A percentile compares a stretch with the other conserved stretches of the same genome.
These are phyloP conservation scores for Melopsittacus undulatus DNA, from an alignment of 2,797 vertebrate genomes.

Conservation along the genomic window DNA sequence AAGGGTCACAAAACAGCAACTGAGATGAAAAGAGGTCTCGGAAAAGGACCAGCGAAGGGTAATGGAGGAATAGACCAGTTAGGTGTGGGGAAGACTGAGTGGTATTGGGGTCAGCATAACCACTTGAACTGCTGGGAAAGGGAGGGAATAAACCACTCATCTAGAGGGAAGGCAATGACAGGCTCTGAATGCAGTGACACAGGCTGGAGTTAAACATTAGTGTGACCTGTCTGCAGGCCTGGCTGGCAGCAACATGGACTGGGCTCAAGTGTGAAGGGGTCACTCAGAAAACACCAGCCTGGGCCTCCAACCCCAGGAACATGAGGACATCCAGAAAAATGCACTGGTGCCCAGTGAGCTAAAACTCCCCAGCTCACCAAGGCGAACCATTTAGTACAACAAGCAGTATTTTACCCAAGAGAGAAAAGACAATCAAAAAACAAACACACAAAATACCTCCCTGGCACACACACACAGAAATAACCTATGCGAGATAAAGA, in stretches of 20 bases:
- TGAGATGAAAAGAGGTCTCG: neutral
- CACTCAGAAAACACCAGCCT: neutral
- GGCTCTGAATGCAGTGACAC: conserved; percentile 38
- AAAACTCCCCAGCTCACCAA: neutral
- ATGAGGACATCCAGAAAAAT: neutral
- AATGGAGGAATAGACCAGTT: neutral
- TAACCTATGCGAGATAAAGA: neutral
- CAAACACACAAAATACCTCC: neutral
- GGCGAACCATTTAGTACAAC: neutral
- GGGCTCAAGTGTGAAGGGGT: neutral
- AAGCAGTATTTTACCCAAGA: neutral
- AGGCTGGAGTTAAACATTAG: conserved; percentile 65
- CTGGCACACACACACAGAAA: neutral
- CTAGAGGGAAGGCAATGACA: neutral
- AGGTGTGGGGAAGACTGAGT: rapidly evolving
- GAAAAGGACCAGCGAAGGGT: neutral
- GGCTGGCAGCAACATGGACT: neutral
- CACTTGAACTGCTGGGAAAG: neutral
- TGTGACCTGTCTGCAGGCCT: conserved; percentile 33
- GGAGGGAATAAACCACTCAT: neutral
- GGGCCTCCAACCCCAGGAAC: neutral
- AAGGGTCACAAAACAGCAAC: neutral
- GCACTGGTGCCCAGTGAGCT: neutral
- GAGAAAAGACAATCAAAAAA: neutral
- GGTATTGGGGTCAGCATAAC: neutral